Evolutionary conservation across 1,140 invertebrate species (phyloP), one percentile per base, ranked within the genome.

Genomic region (Drepana arcuata): DNA sequence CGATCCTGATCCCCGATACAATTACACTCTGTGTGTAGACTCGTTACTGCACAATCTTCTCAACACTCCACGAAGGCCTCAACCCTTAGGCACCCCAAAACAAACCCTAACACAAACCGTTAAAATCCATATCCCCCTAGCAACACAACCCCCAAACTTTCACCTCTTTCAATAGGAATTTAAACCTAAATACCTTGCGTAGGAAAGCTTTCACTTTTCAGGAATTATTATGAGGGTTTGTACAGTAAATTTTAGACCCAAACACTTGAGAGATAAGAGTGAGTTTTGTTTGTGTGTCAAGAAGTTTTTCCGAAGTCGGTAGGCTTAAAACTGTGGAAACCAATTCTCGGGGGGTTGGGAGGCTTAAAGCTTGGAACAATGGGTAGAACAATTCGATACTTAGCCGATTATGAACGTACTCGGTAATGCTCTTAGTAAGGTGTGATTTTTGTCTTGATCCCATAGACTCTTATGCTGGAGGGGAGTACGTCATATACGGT

Each of bases 181-280:
- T 81, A 81, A 79, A 81, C 77, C 73, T 78, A 81, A 81, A 81
- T 81, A 81, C 73, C 73, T 81, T 74, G 65, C 65, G 73, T 73
- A 78, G 67, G 64, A 73, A 77, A 75, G 71, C 73, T 81, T 81
- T 81, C 77, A 77, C 74, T 79, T 78, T 81, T 81, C 77, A 77
- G 77, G 66, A 77, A 81, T 77, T 69, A 74, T 75, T 77, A 69
- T 59, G 48, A 36, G 24, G 14, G 4, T 23, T 13, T n/a, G n/a
- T 7, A 7, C 48, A 25, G 40, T 42, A 30, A 41, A 62, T 64
- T 61, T 48, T 60, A 33, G 47, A 53, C 64, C 67, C 27, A 65
- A 55, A 9, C 29, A 18, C 16, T 3, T 16, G 39, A 10, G 18
- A 13, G 18, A 44, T 67, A 68, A 34, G 32, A 63, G 50, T 34